Evolutionary conservation across 2,797 vertebrate species (phyloP).

Genomic region (Anguilla megastoma): DNA sequence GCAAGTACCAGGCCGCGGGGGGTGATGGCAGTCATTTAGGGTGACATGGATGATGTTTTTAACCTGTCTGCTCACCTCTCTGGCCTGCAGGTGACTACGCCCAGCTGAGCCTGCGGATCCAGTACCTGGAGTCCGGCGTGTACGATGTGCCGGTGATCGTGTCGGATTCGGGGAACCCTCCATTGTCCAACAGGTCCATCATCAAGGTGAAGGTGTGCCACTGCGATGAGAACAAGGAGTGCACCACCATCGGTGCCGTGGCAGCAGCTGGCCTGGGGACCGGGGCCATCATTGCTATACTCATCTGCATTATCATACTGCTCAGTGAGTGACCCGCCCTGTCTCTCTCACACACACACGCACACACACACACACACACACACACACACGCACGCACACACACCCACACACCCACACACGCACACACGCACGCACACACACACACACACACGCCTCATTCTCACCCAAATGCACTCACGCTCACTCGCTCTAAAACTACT

Average conservation of each 20-base stretch:
- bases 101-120: slow-evolving; percentile 82
- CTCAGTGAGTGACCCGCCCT: slow-evolving; percentile 79
- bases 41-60: not conserved
- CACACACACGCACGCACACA: not conserved
- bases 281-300: slow-evolving; percentile 88
- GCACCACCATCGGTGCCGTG: slow-evolving; percentile 84
- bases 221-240: slow-evolving; percentile 88
- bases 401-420: not conserved
- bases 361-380: slow-evolving; percentile 10
- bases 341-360: not conserved
- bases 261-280: slow-evolving; percentile 87
- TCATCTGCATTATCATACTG: slow-evolving; percentile 89
- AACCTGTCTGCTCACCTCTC: not conserved
- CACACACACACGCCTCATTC: not conserved
- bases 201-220: slow-evolving; percentile 96
- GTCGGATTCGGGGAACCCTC: slow-evolving; percentile 91
- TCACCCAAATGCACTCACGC: not conserved
- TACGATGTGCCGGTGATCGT: slow-evolving; percentile 88
- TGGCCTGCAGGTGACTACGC: slow-evolving; percentile 80
- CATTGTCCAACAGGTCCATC: slow-evolving; percentile 84
- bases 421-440: not conserved
- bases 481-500: not conserved
- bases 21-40: too few species aligned
- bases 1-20: too few species aligned
- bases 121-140: slow-evolving; percentile 86